phyloP scores from a whole-genome alignment of 2,113 vertebrate species.

The Acanthisitta chloris region DNA sequence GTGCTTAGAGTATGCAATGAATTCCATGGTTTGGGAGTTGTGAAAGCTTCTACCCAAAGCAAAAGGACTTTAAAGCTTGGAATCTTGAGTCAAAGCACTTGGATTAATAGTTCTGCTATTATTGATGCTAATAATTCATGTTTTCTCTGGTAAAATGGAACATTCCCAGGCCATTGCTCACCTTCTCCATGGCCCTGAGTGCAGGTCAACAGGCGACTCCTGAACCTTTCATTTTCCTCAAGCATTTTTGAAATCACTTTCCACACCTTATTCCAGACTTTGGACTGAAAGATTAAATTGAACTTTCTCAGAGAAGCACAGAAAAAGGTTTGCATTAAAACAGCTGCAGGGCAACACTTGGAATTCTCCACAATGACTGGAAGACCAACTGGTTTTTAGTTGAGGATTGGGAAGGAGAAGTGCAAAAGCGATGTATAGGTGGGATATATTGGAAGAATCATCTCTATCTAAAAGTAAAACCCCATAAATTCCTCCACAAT shows the following conservation, averaged over 20 bases:
- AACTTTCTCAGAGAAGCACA: neutral
- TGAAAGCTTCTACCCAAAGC: neutral
- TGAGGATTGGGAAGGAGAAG: neutral
- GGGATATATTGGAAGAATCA: neutral
- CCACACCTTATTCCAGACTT: conserved; percentile 72
- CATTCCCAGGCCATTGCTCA: conserved; percentile 16
- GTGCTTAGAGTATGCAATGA: neutral
- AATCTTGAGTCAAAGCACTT: neutral
- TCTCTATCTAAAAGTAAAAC: neutral
- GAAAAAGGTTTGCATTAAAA: neutral
- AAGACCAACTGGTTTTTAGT: neutral
- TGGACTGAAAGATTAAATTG: conserved; percentile 67
- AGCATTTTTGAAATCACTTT: conserved; percentile 86
- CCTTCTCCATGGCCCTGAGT: conserved; percentile 52
- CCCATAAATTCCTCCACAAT: neutral
- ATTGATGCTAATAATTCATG: too few relatives aligned
- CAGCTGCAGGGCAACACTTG: neutral
- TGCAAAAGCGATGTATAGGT: neutral
- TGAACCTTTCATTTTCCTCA: conserved; percentile 84
- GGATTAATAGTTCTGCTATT: neutral
- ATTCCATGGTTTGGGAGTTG: neutral
- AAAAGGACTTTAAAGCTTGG: neutral
- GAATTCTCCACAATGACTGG: neutral
- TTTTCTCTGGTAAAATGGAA: neutral
- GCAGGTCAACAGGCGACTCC: conserved; percentile 72